Percentiles rank a stretch among this genome's conserved stretches.
These are phyloP conservation scores for Eudyptes chrysolophus DNA, from an alignment of 2,113 vertebrate genomes.

Conservation along the genomic window DNA sequence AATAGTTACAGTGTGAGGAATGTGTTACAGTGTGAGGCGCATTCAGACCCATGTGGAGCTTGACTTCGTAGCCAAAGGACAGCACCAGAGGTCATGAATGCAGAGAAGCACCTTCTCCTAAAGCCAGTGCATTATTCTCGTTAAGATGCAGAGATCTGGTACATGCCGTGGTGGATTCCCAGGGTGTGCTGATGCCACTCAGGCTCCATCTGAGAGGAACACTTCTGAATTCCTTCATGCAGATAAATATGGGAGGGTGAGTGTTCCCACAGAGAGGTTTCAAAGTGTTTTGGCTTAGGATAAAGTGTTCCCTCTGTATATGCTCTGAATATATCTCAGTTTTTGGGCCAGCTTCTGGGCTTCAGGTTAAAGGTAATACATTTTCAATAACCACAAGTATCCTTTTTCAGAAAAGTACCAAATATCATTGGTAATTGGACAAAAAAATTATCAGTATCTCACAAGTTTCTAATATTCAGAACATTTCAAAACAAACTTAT, in stretches of 20 bases:
- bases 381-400: background rate
- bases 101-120: background rate
- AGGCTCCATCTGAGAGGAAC: fast-evolving
- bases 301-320: background rate
- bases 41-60: background rate
- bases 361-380: background rate
- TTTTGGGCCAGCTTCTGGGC: background rate
- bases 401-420: background rate
- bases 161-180: fast-evolving
- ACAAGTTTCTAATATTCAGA: background rate
- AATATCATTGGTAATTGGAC: background rate
- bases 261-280: background rate
- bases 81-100: background rate
- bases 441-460: background rate
- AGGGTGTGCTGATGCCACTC: background rate
- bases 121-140: background rate
- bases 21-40: background rate
- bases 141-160: background rate
- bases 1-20: background rate
- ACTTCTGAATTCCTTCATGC: background rate
- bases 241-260: background rate
- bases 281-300: background rate
- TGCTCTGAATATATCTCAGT: background rate
- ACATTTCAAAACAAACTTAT: background rate
- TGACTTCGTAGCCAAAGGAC: background rate